Base-by-base conservation (phyloP, 2,113 vertebrate genomes). In the Ctenomys sociabilis region DNA sequence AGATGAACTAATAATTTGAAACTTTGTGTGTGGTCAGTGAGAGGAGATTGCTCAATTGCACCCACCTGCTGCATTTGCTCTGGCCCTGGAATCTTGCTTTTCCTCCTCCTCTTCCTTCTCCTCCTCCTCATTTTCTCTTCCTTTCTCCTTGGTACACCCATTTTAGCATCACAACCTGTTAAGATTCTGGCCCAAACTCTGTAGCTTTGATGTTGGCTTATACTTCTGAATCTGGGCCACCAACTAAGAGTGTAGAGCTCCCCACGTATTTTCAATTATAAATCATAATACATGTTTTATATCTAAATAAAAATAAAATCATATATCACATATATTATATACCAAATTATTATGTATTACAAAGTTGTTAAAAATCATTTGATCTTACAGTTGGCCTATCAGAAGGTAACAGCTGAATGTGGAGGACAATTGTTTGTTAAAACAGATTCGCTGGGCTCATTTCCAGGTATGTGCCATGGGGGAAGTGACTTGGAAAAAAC, bases 361-460 rank as follows among this genome's bases (percentile, higher is more conserved):
- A 72, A n/a, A 45, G 37, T 94, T 63, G 35, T 94, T 63, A 70
- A 87, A 80, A 90, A 73, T 90, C 73, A 87, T 9, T 7, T 70
- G 66, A 89, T 17, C 26, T 3, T 64, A 28, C 13, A 68, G 61
- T 40, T 88, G 85, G n/a, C 40, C 17, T 70, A 35, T 64, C 37
- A 16, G 59, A 19, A 2, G 70, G 22, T 91, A 54, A 63, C 1
- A n/a, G 4, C 52, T 84, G 35, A 83, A 2, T n/a, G 16, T 30
- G 4, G 22, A 68, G n/a, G n/a, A 26, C 8, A 28, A 37, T 61
- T 7, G 57, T 7, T 72, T 68, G 52, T 30, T 85, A 43, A 90
- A 90, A 73, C 22, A 63, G 85, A 85, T n/a, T 91, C 9, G 9
- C 32, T 81, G 32, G 9, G 22, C 1, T 10, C 1, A 30, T 52